Evolutionary conservation across 2,113 vertebrate genomes (phyloP).

Genomic region (Sakesphorus luctuosus): DNA sequence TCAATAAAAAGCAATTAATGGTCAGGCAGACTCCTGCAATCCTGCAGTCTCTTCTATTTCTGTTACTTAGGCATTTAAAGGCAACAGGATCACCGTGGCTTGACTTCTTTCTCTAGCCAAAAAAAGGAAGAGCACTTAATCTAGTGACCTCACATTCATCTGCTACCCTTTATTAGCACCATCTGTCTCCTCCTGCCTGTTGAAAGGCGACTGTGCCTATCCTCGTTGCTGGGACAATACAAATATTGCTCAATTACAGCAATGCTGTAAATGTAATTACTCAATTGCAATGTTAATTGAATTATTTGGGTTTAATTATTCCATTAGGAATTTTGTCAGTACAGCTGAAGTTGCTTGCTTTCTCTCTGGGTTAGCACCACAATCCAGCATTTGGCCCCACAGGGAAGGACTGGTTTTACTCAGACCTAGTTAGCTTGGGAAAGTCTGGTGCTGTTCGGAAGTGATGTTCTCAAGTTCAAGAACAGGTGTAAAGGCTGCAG

Average conservation of each 20-base stretch:
- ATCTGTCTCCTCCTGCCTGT: slow-evolving; percentile 8
- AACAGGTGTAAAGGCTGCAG: not conserved
- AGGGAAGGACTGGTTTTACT: not conserved
- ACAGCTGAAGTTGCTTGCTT: not conserved
- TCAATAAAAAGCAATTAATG: slow-evolving; percentile 36
- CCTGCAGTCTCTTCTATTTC: slow-evolving; percentile 35
- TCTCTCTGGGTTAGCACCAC: not conserved
- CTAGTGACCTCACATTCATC: slow-evolving; percentile 4
- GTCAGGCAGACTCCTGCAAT: slow-evolving; percentile 17
- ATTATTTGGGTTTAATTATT: slow-evolving; percentile 56
- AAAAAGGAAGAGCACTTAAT: slow-evolving; percentile 17
- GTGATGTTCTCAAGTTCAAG: not conserved
- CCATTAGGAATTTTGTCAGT: slow-evolving; percentile 12
- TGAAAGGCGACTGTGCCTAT: not conserved
- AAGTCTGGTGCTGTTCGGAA: not conserved
- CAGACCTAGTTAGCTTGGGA: not conserved
- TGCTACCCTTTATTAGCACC: slow-evolving; percentile 21
- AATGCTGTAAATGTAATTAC: slow-evolving; percentile 35
- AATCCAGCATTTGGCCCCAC: not conserved
- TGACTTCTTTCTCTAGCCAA: slow-evolving; percentile 13
- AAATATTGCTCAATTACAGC: slow-evolving; percentile 53
- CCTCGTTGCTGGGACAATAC: not conserved
- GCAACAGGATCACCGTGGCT: not conserved
- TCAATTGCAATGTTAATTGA: slow-evolving; percentile 50
- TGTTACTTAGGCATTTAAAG: slow-evolving; percentile 27